phyloP scores from a whole-genome alignment of 2,888 invertebrate genomes.

The Andrena chrysosceles region DNA sequence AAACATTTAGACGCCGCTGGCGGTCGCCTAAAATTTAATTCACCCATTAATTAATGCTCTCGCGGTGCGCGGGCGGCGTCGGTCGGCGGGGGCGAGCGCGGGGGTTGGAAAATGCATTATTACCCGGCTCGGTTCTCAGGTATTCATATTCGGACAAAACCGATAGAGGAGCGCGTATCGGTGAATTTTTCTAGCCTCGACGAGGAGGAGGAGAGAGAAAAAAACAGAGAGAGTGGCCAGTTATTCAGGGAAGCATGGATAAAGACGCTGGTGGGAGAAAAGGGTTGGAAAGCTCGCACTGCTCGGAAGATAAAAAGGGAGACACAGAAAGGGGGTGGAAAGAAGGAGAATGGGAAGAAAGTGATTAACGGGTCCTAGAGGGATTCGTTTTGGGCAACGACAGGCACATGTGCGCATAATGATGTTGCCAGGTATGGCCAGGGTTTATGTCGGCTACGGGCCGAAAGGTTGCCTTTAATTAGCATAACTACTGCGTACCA shows the following conservation, averaged over 20 bases:
- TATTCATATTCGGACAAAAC: conserved; percentile 63
- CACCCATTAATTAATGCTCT: conserved; percentile 62
- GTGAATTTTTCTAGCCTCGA: conserved; percentile 54
- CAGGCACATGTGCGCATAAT: conserved; percentile 72
- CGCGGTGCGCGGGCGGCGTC: conserved; percentile 40
- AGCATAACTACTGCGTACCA: conserved; percentile 82
- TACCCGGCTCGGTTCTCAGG: conserved; percentile 51
- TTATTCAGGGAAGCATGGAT: background rate
- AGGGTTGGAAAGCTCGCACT: background rate
- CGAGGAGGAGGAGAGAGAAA: background rate
- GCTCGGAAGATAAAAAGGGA: background rate
- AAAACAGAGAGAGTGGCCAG: background rate
- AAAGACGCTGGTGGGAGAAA: background rate
- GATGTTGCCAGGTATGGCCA: conserved; percentile 60
- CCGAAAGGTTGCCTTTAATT: conserved; percentile 79
- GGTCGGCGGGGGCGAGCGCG: background rate
- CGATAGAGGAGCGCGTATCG: conserved; percentile 61
- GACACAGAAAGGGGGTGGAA: background rate
- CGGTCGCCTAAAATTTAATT: conserved; percentile 62
- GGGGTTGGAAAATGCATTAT: conserved; percentile 57
- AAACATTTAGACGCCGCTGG: conserved; percentile 64
- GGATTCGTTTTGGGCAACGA: conserved; percentile 53
- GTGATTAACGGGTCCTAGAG: conserved; percentile 42
- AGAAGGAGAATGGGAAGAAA: conserved; percentile 26
- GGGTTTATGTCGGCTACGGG: conserved; percentile 57